Evolutionary conservation across 2,113 vertebrate genomes (phyloP).

Genomic region (Pongo abelii): DNA sequence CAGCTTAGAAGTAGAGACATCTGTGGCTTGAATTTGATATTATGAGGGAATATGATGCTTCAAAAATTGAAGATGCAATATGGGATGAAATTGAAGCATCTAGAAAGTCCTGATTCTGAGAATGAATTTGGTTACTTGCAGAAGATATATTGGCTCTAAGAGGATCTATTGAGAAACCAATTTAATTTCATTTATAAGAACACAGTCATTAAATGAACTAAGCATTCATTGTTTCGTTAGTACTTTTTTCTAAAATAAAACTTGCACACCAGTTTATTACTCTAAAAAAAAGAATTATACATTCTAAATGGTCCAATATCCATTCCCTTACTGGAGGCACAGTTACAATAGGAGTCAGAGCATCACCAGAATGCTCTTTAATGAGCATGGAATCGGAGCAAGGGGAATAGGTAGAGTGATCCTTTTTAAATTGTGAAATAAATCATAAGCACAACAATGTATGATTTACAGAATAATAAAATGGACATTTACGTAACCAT

Average conservation of each 20-base stretch:
- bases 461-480: not conserved
- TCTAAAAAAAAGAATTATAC: not conserved
- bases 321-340: not conserved
- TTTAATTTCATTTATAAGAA: constrained; percentile 23
- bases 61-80: constrained; percentile 87
- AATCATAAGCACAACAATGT: not conserved
- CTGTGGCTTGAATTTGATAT: constrained; percentile 95
- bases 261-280: not conserved
- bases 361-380: not conserved
- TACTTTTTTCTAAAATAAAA: not conserved
- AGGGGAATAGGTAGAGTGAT: not conserved
- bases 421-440: not conserved
- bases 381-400: not conserved
- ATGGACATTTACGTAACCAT: not conserved
- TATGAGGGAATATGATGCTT: constrained; percentile 93
- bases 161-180: not conserved
- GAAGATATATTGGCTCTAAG: not conserved
- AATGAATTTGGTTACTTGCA: not conserved
- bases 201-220: constrained; percentile 22
- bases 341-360: not conserved
- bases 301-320: not conserved
- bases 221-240: not conserved
- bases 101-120: not conserved
- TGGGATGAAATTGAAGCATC: constrained; percentile 85
- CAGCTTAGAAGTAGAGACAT: constrained; percentile 88